Percentiles rank a stretch among this genome's conserved stretches.
Evolutionary conservation across 2,888 invertebrate genomes (phyloP).

Genomic region (Xylota segnis): DNA sequence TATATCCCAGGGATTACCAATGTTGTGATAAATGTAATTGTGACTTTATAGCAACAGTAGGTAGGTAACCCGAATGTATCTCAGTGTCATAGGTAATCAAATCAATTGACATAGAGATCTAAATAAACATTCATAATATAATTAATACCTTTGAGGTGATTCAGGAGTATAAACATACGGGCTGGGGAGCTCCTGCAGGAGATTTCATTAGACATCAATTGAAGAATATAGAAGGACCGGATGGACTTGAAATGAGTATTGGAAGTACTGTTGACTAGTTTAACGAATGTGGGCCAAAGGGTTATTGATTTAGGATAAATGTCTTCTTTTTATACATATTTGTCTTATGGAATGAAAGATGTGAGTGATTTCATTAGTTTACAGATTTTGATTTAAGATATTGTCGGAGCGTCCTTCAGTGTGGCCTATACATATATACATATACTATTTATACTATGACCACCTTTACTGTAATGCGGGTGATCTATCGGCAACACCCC

Average conservation of each 20-base stretch:
- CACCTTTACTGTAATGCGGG: too few relatives aligned
- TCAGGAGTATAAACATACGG: conserved; percentile 35
- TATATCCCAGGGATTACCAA: conserved; percentile 44
- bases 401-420: too few relatives aligned
- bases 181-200: neutral
- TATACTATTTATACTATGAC: too few relatives aligned
- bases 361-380: neutral
- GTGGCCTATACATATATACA: too few relatives aligned
- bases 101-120: conserved; percentile 19
- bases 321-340: neutral
- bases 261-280: neutral
- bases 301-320: conserved; percentile 4
- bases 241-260: neutral
- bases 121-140: conserved; percentile 14
- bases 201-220: neutral
- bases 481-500: too few relatives aligned
- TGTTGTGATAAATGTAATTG: conserved; percentile 50
- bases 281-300: conserved; percentile 9
- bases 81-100: neutral
- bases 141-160: conserved; percentile 42
- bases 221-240: neutral
- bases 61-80: neutral
- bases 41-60: neutral
- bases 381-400: too few relatives aligned
- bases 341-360: neutral